Conservation (phyloP, 2,113 vertebrate genomes). For the Castor canadensis region DNA sequence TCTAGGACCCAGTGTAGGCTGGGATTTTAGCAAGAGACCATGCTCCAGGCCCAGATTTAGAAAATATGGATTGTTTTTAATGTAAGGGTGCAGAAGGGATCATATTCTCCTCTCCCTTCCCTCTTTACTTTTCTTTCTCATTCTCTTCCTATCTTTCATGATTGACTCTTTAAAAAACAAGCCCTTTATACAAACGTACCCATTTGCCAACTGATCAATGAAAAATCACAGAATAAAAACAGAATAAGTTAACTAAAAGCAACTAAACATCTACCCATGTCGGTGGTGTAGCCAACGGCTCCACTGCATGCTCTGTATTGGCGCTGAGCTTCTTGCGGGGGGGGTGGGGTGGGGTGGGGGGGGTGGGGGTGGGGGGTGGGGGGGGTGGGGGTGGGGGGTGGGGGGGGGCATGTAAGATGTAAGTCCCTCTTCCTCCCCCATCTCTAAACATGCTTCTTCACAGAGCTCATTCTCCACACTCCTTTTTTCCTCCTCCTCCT, state of each 20-base stretch:
- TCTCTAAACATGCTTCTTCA: too few species aligned
- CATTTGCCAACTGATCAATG: background rate
- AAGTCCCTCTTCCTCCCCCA: too few species aligned
- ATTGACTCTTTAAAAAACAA: background rate
- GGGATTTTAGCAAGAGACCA: background rate
- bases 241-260: background rate
- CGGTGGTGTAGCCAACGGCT: background rate
- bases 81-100: background rate
- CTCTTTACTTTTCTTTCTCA: rapidly evolving
- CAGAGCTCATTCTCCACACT: background rate
- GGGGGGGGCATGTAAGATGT: too few species aligned
- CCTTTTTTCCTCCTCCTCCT: background rate
- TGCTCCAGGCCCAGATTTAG: background rate
- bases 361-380: too few species aligned
- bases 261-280: background rate
- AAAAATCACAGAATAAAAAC: background rate
- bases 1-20: background rate
- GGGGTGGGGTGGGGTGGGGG: too few species aligned
- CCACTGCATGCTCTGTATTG: background rate
- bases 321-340: background rate
- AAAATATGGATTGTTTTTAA: background rate
- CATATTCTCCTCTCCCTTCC: background rate
- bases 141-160: background rate
- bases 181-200: background rate
- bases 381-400: too few species aligned